These are phyloP conservation scores for Lycocorax pyrrhopterus DNA, from an alignment of 2,113 vertebrate genomes.

Conservation along the genomic window DNA sequence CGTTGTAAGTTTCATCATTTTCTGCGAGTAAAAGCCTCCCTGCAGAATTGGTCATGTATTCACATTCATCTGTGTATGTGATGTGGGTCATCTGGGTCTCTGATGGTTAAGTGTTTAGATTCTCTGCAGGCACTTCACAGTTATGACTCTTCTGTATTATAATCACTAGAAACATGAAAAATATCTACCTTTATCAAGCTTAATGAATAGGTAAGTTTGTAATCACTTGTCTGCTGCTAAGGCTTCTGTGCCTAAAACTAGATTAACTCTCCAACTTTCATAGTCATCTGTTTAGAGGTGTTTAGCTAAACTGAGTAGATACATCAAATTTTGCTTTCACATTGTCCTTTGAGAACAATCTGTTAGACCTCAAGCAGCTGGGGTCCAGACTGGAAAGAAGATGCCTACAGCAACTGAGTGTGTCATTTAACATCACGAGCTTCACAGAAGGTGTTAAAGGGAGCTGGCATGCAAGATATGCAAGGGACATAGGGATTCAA, in stretches of 20 bases:
- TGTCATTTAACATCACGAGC: not conserved
- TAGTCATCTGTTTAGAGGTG: not conserved
- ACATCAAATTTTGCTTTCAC: not conserved
- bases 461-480: constrained; percentile 28
- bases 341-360: not conserved
- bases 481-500: constrained; percentile 42
- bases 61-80: not conserved
- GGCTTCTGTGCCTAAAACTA: not conserved
- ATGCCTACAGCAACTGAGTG: constrained; percentile 9
- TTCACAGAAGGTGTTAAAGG: constrained; percentile 51
- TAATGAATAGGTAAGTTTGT: not conserved
- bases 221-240: not conserved
- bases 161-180: not conserved
- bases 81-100: not conserved
- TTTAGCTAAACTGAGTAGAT: not conserved
- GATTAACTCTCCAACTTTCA: not conserved
- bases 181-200: not conserved
- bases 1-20: not conserved
- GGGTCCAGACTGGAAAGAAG: constrained; percentile 45
- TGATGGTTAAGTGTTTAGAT: not conserved
- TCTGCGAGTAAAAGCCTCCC: not conserved
- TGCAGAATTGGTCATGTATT: not conserved
- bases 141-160: not conserved
- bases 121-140: not conserved
- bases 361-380: constrained; percentile 32